Conservation (phyloP, 92 coral and sea anemone species). For the Ricordea florida region DNA sequence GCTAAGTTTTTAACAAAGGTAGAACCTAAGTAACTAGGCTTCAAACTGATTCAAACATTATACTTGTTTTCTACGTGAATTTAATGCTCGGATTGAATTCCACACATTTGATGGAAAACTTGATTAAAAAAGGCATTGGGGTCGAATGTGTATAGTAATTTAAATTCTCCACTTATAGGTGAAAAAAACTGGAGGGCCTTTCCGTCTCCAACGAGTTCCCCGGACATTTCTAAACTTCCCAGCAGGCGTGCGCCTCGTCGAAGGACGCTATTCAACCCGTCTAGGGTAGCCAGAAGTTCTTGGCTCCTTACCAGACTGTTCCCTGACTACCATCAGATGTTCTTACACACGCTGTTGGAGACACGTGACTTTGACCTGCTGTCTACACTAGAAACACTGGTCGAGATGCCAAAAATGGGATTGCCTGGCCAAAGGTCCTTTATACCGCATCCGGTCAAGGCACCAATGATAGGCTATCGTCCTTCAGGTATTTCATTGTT, state of each 20-base stretch:
- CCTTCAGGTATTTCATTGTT: no score
- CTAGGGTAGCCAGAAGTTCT: constrained; percentile 16
- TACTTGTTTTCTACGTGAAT: no score
- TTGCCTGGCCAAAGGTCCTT: no score
- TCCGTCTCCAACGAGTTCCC: background rate
- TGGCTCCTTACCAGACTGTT: constrained; percentile 35
- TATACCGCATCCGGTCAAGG: background rate
- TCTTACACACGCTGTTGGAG: constrained; percentile 36
- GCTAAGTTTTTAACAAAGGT: no score
- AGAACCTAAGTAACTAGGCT: no score
- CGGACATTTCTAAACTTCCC: constrained; percentile 13
- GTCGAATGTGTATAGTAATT: no score
- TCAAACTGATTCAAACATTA: no score
- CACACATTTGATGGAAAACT: no score
- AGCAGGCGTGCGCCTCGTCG: background rate
- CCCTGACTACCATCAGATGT: constrained; percentile 30
- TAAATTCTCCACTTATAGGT: no score
- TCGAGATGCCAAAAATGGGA: background rate
- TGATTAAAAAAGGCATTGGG: no score
- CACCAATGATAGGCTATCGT: background rate
- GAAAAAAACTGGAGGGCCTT: background rate
- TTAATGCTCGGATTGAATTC: no score
- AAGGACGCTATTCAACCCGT: background rate
- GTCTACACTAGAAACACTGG: constrained; percentile 44
- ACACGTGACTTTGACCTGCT: constrained; percentile 43